A percentile compares a stretch with the other conserved stretches of the same genome.
phyloP scores from a whole-genome alignment of 2,113 vertebrate species.

The Psittacus erithacus region DNA sequence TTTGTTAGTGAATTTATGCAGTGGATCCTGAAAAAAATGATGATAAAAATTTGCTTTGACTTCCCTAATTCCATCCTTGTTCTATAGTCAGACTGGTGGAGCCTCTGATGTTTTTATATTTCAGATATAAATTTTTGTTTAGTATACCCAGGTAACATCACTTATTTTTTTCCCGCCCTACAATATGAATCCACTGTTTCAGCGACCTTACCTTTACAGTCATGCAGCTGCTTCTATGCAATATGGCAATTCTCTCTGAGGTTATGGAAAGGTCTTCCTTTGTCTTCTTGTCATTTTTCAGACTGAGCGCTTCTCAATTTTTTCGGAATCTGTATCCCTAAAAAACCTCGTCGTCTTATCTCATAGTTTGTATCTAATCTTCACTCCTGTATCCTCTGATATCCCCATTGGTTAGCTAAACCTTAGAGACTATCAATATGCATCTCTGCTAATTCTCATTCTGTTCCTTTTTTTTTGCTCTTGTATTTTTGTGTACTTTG shows the following conservation, averaged over 20 bases:
- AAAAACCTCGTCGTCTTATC: background rate
- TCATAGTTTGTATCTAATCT: background rate
- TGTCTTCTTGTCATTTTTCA: background rate
- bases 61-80: background rate
- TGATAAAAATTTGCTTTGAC: background rate
- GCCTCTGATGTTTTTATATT: background rate
- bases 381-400: background rate
- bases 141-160: background rate
- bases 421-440: background rate
- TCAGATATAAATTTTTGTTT: background rate
- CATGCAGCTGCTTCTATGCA: background rate
- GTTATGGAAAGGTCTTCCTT: background rate
- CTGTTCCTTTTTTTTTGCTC: background rate
- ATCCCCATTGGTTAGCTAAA: background rate
- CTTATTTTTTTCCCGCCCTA: background rate
- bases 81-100: accelerated
- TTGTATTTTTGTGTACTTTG: background rate
- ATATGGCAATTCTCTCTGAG: background rate
- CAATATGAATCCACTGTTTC: background rate
- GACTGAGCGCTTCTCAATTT: background rate
- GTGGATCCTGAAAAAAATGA: background rate
- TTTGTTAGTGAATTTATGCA: background rate
- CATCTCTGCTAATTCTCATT: background rate
- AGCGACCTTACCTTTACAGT: background rate
- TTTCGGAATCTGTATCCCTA: background rate